Conservation (phyloP, 2,888 invertebrate genomes). For the Syrista parreyssii region DNA sequence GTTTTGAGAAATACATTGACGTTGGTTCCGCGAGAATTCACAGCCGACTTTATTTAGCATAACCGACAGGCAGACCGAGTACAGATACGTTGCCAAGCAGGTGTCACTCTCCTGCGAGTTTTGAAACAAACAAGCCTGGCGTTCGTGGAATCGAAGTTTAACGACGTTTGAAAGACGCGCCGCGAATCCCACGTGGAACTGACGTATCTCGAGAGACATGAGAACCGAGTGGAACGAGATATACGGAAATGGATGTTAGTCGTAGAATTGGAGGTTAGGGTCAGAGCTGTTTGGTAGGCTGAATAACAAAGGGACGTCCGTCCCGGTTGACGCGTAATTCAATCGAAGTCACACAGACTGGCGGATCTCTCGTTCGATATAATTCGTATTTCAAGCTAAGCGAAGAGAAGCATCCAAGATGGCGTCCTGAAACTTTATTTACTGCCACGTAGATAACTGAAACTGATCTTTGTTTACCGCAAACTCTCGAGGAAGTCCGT, state of each 20-base stretch:
- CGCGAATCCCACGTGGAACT: not conserved
- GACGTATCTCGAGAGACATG: not conserved
- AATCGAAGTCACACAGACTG: not conserved
- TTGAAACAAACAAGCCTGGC: not conserved
- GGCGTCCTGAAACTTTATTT: not conserved
- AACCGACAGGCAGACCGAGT: not conserved
- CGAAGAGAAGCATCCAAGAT: not conserved
- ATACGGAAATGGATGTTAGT: not conserved
- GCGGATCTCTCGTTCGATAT: not conserved
- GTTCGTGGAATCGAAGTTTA: not conserved
- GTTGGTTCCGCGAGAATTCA: not conserved
- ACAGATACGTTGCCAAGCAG: not conserved
- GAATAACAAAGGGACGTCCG: not conserved
- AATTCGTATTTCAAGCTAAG: not conserved
- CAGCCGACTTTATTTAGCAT: not conserved
- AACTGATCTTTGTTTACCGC: not conserved
- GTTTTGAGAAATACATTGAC: not conserved
- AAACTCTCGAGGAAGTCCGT: not conserved
- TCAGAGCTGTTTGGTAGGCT: not conserved
- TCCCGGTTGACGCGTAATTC: not conserved
- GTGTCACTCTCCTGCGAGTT: not conserved
- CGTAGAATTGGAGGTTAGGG: not conserved
- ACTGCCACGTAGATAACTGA: not conserved
- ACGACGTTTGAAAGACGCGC: not conserved
- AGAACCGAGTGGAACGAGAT: not conserved